phyloP scores from a whole-genome alignment of 2,113 vertebrate species.

The Chlorodrepanis virens region DNA sequence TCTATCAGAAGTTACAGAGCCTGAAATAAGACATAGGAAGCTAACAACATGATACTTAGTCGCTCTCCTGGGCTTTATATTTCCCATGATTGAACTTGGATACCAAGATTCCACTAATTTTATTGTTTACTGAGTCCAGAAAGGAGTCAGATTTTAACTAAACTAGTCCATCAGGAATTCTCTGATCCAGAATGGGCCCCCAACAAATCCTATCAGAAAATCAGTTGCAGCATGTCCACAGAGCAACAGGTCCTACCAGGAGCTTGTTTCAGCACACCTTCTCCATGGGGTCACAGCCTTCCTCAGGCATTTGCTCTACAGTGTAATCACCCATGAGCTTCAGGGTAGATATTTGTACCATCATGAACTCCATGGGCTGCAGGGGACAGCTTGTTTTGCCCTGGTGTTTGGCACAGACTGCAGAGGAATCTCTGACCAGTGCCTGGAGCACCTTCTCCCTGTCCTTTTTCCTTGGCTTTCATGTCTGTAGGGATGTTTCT shows the following conservation, averaged over 20 bases:
- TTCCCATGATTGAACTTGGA: background rate
- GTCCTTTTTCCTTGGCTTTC: background rate
- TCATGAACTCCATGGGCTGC: background rate
- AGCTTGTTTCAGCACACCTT: background rate
- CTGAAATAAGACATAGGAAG: background rate
- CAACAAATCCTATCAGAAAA: background rate
- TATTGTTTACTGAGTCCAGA: background rate
- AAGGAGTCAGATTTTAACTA: background rate
- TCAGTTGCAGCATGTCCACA: background rate
- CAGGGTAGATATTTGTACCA: background rate
- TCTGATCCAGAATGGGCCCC: background rate
- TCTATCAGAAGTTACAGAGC: background rate
- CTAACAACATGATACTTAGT: background rate
- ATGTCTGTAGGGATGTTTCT: background rate
- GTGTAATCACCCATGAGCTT: background rate
- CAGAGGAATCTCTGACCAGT: background rate
- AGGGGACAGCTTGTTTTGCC: background rate
- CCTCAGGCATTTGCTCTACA: background rate
- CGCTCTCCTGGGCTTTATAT: background rate
- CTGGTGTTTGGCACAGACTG: accelerated
- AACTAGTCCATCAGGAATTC: background rate
- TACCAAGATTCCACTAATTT: background rate
- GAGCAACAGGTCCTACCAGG: background rate
- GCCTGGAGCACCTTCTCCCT: background rate
- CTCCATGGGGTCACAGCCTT: background rate